These are phyloP conservation scores for Anastrepha ludens DNA, from an alignment of 1,140 invertebrate genomes.

Conservation along the genomic window DNA sequence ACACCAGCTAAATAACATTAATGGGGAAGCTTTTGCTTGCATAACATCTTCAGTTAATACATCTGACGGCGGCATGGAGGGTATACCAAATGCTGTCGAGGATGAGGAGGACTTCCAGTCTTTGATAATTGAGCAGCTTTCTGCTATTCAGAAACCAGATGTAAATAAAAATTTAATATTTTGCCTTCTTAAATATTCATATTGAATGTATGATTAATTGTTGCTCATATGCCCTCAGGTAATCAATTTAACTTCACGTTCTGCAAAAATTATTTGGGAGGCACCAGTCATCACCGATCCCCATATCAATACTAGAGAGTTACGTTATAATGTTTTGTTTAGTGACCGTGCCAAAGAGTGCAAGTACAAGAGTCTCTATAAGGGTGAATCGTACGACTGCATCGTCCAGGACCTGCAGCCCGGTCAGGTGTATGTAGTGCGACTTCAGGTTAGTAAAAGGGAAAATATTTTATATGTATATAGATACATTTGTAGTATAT, in stretches of 20 bases:
- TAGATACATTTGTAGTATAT: slow-evolving; percentile 67
- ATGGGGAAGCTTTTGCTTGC: neutral
- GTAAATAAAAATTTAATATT: slow-evolving; percentile 72
- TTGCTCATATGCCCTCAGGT: slow-evolving; percentile 76
- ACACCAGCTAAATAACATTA: slow-evolving; percentile 66
- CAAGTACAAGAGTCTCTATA: slow-evolving; percentile 88
- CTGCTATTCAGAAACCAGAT: slow-evolving; percentile 83
- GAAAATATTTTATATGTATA: slow-evolving; percentile 62
- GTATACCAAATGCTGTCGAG: slow-evolving; percentile 77
- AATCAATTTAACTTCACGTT: slow-evolving; percentile 84
- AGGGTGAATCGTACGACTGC: slow-evolving; percentile 81
- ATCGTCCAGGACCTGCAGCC: slow-evolving; percentile 87
- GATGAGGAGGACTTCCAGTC: slow-evolving; percentile 80
- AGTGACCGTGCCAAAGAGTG: slow-evolving; percentile 85
- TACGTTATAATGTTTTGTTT: slow-evolving; percentile 85
- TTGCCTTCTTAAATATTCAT: neutral
- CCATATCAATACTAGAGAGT: slow-evolving; percentile 76
- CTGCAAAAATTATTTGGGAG: slow-evolving; percentile 86
- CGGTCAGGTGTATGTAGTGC: slow-evolving; percentile 86
- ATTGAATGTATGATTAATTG: too few relatives aligned
- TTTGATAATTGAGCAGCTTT: slow-evolving; percentile 80
- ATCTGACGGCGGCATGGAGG: slow-evolving; percentile 82
- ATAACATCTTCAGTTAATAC: slow-evolving; percentile 79
- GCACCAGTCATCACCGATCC: slow-evolving; percentile 79
- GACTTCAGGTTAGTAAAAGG: slow-evolving; percentile 78